Base-by-base conservation (phyloP, 2,888 invertebrate species). In the Ormyrus rosae region DNA sequence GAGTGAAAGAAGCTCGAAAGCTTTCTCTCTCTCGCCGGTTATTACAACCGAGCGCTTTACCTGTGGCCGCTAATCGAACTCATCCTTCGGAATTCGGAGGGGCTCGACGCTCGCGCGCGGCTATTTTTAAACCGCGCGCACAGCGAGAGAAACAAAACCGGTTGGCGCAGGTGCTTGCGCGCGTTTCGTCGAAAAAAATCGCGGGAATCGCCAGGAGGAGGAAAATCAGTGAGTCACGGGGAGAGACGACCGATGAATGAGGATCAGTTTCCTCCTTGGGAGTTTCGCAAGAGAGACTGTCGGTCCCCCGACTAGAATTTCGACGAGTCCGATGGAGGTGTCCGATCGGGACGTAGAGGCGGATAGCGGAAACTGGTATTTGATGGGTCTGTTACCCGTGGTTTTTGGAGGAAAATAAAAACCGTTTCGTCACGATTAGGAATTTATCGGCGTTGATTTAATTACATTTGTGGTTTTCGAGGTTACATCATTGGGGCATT, bases 231-330 rank as follows among this genome's bases (percentile, higher is more conserved):
- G 61, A 72, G 45, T 63, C 70, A 19, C 19, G 19, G 19, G 19
- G 19, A 19, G 19, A 60, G n/a, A 48, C 61, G 53, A 19, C 13
- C 53, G 11, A 45, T 50, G 73, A 73, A 73, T 73, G 46, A 19
- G 10, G 55, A 64, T 64, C 55, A 46, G 55, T 55, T 73, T 73
- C 73, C 63, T 73, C 10, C 6, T 72, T 61, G 11, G 6, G 60
- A 19, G 9, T 8, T 34, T 45, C 34, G 11, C 5, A 34, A 65
- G 19, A 19, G 19, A 19, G 13, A 13, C 13, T 13, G 19, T 19
- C 70, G 9, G 71, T 51, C 45, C 51, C 34, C 6, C 46, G 68
- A 46, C 61, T 61, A 46, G 65, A 77, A 77, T 77, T 77, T 70
- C 46, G 50, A 64, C 50, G 19, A 19, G 19, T 19, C 19, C 19